These are phyloP conservation scores for Drosophila phalerata DNA, from an alignment of 2,888 invertebrate genomes.

Conservation along the genomic window DNA sequence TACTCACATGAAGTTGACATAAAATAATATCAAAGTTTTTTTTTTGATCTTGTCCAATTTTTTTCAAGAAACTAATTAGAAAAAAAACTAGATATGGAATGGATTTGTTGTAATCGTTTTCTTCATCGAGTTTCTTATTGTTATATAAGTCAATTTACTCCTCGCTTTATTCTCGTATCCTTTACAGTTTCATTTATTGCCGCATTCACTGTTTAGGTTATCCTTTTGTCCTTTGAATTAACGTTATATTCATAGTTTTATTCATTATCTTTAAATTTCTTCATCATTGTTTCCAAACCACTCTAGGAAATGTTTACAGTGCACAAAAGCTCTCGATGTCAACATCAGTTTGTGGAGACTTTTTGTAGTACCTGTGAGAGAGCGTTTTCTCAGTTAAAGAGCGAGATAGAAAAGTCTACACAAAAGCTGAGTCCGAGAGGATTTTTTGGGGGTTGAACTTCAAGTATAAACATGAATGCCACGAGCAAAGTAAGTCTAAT, in stretches of 20 bases:
- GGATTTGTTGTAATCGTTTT: too few species aligned
- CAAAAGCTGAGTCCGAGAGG: constrained; percentile 52
- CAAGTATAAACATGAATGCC: constrained; percentile 30
- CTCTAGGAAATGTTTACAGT: constrained; percentile 31
- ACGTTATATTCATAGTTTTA: neutral
- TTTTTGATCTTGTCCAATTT: neutral
- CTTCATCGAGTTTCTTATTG: neutral
- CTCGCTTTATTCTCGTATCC: too few species aligned
- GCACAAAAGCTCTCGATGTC: constrained; percentile 68
- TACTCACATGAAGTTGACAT: neutral
- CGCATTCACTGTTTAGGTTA: too few species aligned
- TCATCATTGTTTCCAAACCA: neutral
- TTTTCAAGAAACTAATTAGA: too few species aligned
- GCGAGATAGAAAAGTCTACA: constrained; percentile 57
- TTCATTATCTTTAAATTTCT: neutral
- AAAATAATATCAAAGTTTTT: neutral
- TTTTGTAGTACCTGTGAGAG: constrained; percentile 29
- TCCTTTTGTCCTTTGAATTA: neutral
- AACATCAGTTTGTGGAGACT: constrained; percentile 52
- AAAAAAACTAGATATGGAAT: too few species aligned
- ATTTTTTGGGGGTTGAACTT: constrained; percentile 52
- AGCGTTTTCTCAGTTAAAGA: constrained; percentile 16
- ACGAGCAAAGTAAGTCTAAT: constrained; percentile 37
- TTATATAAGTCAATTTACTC: neutral
- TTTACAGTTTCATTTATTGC: neutral